A percentile compares a stretch with the other conserved stretches of the same genome.
Evolutionary conservation across 2,888 invertebrate species (phyloP).

Genomic region (Crematogaster levior): DNA sequence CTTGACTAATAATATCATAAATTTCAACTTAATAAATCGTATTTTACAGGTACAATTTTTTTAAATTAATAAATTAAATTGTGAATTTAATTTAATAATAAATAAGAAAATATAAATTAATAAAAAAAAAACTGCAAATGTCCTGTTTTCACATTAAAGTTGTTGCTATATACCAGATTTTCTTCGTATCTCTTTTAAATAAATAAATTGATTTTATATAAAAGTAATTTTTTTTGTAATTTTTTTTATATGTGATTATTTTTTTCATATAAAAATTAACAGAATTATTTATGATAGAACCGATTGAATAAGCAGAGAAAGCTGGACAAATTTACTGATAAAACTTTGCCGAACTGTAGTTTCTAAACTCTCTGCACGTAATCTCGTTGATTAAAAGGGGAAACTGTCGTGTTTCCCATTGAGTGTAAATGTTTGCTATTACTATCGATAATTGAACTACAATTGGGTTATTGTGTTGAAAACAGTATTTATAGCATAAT

Average conservation of each 20-base stretch:
- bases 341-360: background rate
- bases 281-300: background rate
- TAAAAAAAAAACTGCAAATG: background rate
- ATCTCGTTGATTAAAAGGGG: constrained; percentile 42
- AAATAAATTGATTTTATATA: background rate
- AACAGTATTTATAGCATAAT: constrained; percentile 16
- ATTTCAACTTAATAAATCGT: background rate
- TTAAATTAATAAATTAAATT: background rate
- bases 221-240: background rate
- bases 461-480: constrained; percentile 18
- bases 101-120: background rate
- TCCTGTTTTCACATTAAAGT: background rate
- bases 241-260: background rate
- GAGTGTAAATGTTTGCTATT: constrained; percentile 37
- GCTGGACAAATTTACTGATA: background rate
- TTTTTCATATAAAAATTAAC: constrained; percentile 9
- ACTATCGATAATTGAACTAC: constrained; percentile 35
- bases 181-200: background rate
- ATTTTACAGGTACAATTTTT: background rate
- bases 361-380: constrained; percentile 24
- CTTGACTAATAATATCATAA: background rate
- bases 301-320: constrained; percentile 2
- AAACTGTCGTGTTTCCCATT: constrained; percentile 29
- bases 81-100: background rate
- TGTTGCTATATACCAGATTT: background rate